Evolutionary conservation across 1,140 invertebrate genomes (phyloP).

Genomic region (Reticulitermes speratus): DNA sequence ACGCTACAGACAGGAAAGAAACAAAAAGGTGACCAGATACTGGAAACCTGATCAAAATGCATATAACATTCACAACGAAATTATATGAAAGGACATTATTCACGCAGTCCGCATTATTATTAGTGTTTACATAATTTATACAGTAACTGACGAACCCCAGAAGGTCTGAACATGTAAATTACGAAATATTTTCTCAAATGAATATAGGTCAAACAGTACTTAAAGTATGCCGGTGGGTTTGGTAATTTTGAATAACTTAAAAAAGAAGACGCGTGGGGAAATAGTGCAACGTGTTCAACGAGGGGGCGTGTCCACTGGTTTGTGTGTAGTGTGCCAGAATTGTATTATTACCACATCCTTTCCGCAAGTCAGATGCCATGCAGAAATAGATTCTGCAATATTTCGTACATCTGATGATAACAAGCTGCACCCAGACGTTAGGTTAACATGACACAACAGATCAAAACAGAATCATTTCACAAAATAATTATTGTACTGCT

Average conservation of each 20-base stretch:
- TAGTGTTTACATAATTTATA: no score
- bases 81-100: no score
- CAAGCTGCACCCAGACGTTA: neutral
- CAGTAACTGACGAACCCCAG: no score
- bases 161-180: no score
- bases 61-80: no score
- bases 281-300: neutral
- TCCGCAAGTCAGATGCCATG: neutral
- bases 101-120: no score
- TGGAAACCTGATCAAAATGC: no score
- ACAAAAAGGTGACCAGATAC: no score
- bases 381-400: constrained; percentile 21
- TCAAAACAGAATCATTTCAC: neutral
- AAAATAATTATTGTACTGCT: neutral
- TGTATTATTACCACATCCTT: neutral
- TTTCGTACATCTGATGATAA: constrained; percentile 10
- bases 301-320: neutral
- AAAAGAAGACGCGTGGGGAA: neutral
- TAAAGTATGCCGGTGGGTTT: neutral
- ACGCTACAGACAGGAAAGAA: no score
- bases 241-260: neutral
- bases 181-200: no score
- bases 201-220: neutral
- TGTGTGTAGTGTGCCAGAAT: neutral
- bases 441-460: neutral